Base-by-base conservation (phyloP, 2,797 vertebrate genomes). In the Hydrolagus colliei region DNA sequence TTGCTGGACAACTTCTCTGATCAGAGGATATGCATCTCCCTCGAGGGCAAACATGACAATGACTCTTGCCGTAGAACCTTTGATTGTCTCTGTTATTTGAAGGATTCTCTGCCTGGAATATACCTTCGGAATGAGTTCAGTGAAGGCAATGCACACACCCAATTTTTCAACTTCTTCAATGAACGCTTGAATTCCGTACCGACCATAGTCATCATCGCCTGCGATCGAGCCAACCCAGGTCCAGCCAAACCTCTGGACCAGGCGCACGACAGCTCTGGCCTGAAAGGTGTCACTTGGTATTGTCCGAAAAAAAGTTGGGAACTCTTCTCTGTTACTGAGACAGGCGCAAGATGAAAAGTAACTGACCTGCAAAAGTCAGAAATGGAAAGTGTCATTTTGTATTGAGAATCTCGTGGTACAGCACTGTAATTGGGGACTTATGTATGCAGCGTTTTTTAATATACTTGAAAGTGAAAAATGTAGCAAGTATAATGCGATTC, bases 261-360 rank as follows among this genome's bases (percentile, higher is more conserved):
- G 87, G 22, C 80, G 87, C 0, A 89, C 89, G 12, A 91, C 86
- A 16, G 89, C 90, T 3, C 74, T 88, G 8, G 89, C 90, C 80
- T 91, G 90, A 84, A 90, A 86, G 6, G 88, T 35, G 65, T 91
- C 90, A 67, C 90, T 91, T 32, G 90, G 89, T 62, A 91, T 88
- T 62, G 90, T 91, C 22, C 90, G 88, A 76, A 91, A 91, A 85
- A 91, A 91, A 85, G 3, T 22, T 0, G 94, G 93, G 88, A 92
- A 94, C 90, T 94, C 94, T 52, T 72, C 80, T 90, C 89, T 93
- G 88, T 95, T 86, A 86, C 93, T 95, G 11, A 95, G 88, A 74
- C 94, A 95, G 79, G 91, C 92, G 90, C 94, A 95, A 3, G 94
- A 94, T 86, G 95, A 95, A 91, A 94, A 95, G 87, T 95, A 95